Evolutionary conservation across 2,113 vertebrate species (phyloP).

Genomic region (Ptychochromis oligacanthus): DNA sequence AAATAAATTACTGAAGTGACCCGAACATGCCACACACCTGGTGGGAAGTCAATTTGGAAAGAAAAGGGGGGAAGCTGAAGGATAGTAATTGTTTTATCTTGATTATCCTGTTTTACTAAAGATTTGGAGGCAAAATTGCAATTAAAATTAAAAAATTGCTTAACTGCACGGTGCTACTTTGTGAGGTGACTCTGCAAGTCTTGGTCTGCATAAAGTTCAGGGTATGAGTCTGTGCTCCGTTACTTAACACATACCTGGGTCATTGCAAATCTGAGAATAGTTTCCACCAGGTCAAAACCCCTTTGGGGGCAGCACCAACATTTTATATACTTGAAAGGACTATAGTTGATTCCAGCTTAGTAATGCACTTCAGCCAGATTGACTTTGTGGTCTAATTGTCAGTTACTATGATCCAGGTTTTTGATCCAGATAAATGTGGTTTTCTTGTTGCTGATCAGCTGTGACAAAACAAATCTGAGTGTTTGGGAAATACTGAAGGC

Average conservation of each 20-base stretch:
- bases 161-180: background rate
- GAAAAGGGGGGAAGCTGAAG: background rate
- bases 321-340: background rate
- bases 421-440: background rate
- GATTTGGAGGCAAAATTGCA: background rate
- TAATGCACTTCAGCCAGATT: background rate
- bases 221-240: too few species aligned
- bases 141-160: background rate
- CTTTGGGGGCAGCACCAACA: background rate
- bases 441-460: background rate
- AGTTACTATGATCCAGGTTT: background rate
- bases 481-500: background rate
- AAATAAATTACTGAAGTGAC: background rate
- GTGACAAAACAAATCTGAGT: background rate
- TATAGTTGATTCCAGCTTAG: background rate
- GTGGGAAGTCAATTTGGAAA: background rate
- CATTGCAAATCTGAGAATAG: background rate
- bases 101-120: background rate
- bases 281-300: background rate
- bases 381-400: background rate
- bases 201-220: background rate
- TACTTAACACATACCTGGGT: background rate
- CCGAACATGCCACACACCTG: background rate
- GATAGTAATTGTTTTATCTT: background rate
- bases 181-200: too few species aligned